Evolutionary conservation across 2,888 invertebrate genomes (phyloP), one percentile per base, ranked within the genome.

Genomic region (Strigamia maritima): DNA sequence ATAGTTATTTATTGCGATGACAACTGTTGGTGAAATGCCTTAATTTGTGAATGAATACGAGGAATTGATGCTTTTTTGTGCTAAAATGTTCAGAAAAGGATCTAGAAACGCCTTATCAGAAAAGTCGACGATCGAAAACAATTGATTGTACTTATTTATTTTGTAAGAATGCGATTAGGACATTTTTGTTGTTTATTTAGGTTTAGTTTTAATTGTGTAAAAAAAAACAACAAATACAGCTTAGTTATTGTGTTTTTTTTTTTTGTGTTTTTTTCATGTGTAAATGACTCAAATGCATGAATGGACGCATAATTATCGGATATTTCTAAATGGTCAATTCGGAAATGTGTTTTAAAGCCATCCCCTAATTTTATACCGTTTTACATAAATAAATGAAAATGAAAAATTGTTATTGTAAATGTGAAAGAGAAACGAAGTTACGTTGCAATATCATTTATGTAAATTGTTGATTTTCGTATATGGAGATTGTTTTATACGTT

Each of bases 61-160:
- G 26, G 65, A 16, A 65, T 65, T 12, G 12, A 65, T 65, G 24
- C 12, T 65, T 65, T 65, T 65, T 65, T 22, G 24, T 65, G 65
- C 65, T 65, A 26, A 16, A 26, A 65, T 26, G 26, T 65, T 24
- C 65, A 10, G 65, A 65, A 65, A 65, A 65, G 26, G 65, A 26
- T 65, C 28, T 7, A 19, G 16, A 60, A 49, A 60, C 16, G 22
- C 24, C 22, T 60, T 60, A 22, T 4, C n/a, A 6, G 1, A 7
- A 19, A 7, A 19, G 19, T 60, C 3, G 7, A 19, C 19, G 12
- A 19, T 60, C 2, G 12, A 24, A 65, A 24, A 7, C 7, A 26
- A 26, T 6, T 24, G 65, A 65, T 26, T 65, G 65, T 65, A 65
- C 65, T 65, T 65, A 65, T 65, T 65, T 65, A 65, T 65, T 65